Conservation (phyloP, 1,140 invertebrate species). For the Drosophila sechellia region DNA sequence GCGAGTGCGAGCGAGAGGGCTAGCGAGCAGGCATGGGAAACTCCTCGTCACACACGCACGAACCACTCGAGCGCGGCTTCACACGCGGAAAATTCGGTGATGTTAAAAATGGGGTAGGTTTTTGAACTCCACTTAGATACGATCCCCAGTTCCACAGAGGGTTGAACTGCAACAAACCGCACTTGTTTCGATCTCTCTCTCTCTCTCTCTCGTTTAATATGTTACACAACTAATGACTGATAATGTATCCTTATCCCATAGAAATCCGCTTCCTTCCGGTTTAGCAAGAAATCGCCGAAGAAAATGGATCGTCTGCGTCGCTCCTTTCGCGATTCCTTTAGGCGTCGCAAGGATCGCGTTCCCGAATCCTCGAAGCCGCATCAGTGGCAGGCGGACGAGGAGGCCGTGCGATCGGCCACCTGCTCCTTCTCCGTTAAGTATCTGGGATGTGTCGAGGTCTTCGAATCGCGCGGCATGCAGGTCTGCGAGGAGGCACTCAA, state of each 20-base stretch:
- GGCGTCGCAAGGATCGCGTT: constrained; percentile 91
- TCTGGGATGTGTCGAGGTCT: constrained; percentile 99
- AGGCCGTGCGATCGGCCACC: constrained; percentile 96
- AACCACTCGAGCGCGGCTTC: constrained; percentile 84
- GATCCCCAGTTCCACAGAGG: constrained; percentile 11
- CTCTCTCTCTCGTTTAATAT: not conserved
- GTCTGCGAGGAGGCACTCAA: constrained; percentile 99
- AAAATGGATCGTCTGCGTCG: constrained; percentile 96
- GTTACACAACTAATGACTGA: constrained; percentile 6
- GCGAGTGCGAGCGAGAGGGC: constrained; percentile 1
- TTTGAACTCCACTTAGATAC: not conserved
- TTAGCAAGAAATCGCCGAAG: constrained; percentile 88
- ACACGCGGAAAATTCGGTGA: constrained; percentile 84
- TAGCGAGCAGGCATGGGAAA: constrained; percentile 74
- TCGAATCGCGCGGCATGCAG: constrained; percentile 99
- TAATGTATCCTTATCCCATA: constrained; percentile 46
- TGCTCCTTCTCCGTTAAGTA: constrained; percentile 99
- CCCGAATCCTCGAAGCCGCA: constrained; percentile 97
- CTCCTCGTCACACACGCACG: constrained; percentile 85
- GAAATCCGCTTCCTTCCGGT: constrained; percentile 86
- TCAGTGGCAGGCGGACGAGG: constrained; percentile 99
- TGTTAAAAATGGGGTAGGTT: constrained; percentile 85
- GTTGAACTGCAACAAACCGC: constrained; percentile 39
- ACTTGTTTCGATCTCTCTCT: constrained; percentile 68
- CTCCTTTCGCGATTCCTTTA: constrained; percentile 96